phyloP scores from a whole-genome alignment of 2,797 vertebrate genomes.

The Babyrousa celebensis region DNA sequence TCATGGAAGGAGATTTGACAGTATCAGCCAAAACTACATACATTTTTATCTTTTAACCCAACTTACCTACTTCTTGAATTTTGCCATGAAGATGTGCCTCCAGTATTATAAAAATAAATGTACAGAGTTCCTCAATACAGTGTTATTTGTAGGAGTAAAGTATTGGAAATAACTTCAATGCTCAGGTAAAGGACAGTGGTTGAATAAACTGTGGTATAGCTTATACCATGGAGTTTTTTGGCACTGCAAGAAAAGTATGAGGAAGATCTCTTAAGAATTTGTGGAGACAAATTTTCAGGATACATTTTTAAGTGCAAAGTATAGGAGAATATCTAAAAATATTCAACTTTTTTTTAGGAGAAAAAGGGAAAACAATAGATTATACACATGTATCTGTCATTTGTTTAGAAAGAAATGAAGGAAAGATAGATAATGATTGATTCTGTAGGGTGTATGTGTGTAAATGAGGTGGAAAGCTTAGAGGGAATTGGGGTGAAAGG shows the following conservation, averaged over 20 bases:
- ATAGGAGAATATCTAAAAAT: neutral
- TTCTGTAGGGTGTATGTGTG: neutral
- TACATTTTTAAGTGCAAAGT: neutral
- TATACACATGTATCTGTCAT: neutral
- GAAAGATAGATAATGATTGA: neutral
- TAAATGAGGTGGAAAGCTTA: neutral
- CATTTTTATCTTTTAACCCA: neutral
- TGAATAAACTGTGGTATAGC: neutral
- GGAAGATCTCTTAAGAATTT: neutral
- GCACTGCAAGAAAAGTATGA: neutral
- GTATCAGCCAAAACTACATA: neutral
- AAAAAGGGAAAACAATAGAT: neutral
- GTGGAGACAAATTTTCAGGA: neutral
- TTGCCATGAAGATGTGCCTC: neutral
- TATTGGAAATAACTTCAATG: neutral
- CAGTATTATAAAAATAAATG: neutral
- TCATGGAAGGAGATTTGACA: constrained; percentile 3
- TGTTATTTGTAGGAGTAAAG: constrained; percentile 8
- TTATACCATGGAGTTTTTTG: neutral
- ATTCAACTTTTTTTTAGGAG: neutral
- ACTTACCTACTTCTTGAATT: neutral
- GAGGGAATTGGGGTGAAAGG: neutral
- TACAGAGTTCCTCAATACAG: neutral
- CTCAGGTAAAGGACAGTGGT: neutral
- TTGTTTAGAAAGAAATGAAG: neutral